phyloP scores from a whole-genome alignment of 2,888 invertebrate genomes.

The Latheticus oryzae region DNA sequence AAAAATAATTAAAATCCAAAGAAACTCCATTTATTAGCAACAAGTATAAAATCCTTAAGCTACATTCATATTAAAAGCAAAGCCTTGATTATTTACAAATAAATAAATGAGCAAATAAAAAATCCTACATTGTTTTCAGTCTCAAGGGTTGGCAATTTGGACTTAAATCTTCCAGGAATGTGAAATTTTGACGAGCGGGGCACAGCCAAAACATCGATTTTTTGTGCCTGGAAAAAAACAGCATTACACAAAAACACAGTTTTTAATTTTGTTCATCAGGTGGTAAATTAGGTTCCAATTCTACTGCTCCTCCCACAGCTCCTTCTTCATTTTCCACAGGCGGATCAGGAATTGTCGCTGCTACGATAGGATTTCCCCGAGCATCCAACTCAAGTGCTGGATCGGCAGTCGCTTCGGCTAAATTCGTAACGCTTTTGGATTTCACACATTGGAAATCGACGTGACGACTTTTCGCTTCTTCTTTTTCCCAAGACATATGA shows the following conservation, averaged over 20 bases:
- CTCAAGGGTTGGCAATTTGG: slow-evolving; percentile 51
- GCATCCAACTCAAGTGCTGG: slow-evolving; percentile 78
- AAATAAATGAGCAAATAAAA: slow-evolving; percentile 48
- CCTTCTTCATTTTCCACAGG: slow-evolving; percentile 62
- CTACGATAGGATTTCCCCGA: slow-evolving; percentile 67
- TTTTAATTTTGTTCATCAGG: slow-evolving; percentile 28
- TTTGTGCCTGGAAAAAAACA: slow-evolving; percentile 12
- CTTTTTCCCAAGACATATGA: slow-evolving; percentile 99
- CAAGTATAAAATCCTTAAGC: slow-evolving; percentile 52
- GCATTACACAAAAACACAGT: slow-evolving; percentile 2
- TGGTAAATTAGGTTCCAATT: slow-evolving; percentile 46
- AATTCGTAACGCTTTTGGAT: slow-evolving; percentile 96
- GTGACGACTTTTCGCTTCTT: slow-evolving; percentile 98
- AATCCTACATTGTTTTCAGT: slow-evolving; percentile 47
- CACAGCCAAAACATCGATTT: slow-evolving; percentile 40
- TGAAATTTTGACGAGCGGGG: slow-evolving; percentile 31
- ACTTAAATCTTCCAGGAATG: slow-evolving; percentile 49
- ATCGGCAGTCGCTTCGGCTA: slow-evolving; percentile 95
- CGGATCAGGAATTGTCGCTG: slow-evolving; percentile 50
- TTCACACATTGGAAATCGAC: slow-evolving; percentile 99
- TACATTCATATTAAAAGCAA: slow-evolving; percentile 48
- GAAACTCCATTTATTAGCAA: slow-evolving; percentile 47
- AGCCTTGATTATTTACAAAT: slow-evolving; percentile 38
- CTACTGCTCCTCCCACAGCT: slow-evolving; percentile 55
- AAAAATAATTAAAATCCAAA: slow-evolving; percentile 12